phyloP scores from a whole-genome alignment of 2,888 invertebrate genomes.

The Ophion slaviceki region DNA sequence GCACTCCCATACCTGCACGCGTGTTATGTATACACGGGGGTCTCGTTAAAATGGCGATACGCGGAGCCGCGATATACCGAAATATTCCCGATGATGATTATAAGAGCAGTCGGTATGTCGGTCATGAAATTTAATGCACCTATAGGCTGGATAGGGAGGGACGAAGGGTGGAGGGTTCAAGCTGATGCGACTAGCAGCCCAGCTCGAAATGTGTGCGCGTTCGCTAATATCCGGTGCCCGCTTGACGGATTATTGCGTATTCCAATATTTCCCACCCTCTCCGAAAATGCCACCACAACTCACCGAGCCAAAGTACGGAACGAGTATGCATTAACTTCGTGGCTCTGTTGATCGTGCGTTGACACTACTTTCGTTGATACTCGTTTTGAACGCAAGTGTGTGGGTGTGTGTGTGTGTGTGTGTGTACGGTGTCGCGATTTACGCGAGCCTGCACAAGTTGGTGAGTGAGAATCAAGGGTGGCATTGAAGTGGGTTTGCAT shows the following conservation, averaged over 20 bases:
- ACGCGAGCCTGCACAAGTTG: neutral
- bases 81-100: constrained; percentile 62
- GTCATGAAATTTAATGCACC: constrained; percentile 66
- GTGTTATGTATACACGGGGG: neutral
- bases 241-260: constrained; percentile 52
- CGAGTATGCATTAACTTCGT: constrained; percentile 31
- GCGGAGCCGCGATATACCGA: constrained; percentile 37
- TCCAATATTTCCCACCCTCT: constrained; percentile 7
- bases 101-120: constrained; percentile 64
- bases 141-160: neutral
- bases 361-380: constrained; percentile 16
- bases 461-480: neutral
- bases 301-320: constrained; percentile 16
- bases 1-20: constrained; percentile 3
- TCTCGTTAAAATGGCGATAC: constrained; percentile 24
- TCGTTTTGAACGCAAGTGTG: neutral
- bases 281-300: neutral
- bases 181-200: constrained; percentile 8
- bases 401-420: neutral
- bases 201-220: constrained; percentile 1
- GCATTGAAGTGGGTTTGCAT: neutral
- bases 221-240: constrained; percentile 38
- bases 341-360: constrained; percentile 5
- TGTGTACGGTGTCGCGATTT: neutral
- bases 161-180: neutral